phyloP scores from a whole-genome alignment of 1,140 invertebrate species.

The Triops cancriformis region DNA sequence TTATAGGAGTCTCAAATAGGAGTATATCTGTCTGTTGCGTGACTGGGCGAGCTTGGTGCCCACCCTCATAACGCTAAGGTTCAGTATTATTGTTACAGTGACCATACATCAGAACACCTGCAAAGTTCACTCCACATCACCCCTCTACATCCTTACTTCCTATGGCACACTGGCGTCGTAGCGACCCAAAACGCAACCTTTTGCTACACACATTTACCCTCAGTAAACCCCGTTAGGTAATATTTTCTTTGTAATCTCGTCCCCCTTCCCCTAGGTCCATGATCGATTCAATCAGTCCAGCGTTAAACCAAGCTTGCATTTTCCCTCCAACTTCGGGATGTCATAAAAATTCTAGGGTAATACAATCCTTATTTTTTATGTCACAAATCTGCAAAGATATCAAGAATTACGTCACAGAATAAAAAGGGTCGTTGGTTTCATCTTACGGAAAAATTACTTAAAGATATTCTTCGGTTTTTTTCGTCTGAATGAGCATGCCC shows the following conservation, averaged over 20 bases:
- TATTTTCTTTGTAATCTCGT: not conserved
- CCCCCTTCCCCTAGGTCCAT: not conserved
- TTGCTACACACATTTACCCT: not conserved
- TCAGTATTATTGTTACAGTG: constrained; percentile 7
- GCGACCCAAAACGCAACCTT: not conserved
- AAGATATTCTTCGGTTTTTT: no score
- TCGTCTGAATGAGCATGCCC: no score
- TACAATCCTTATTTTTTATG: no score
- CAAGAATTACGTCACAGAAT: no score
- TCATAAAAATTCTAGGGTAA: no score
- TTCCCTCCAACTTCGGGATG: no score
- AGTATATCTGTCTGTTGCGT: not conserved
- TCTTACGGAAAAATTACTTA: no score
- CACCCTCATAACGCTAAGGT: not conserved
- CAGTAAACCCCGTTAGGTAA: not conserved
- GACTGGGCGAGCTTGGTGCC: not conserved
- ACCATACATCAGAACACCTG: constrained; percentile 1
- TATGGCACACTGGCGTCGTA: not conserved
- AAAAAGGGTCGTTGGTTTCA: no score
- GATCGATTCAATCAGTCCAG: no score
- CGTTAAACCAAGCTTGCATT: no score
- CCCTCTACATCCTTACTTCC: not conserved
- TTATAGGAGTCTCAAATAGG: not conserved
- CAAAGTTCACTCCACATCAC: not conserved
- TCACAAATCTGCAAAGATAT: no score